Conservation (phyloP, 2,797 vertebrate species). For the Sebastes elongatus region DNA sequence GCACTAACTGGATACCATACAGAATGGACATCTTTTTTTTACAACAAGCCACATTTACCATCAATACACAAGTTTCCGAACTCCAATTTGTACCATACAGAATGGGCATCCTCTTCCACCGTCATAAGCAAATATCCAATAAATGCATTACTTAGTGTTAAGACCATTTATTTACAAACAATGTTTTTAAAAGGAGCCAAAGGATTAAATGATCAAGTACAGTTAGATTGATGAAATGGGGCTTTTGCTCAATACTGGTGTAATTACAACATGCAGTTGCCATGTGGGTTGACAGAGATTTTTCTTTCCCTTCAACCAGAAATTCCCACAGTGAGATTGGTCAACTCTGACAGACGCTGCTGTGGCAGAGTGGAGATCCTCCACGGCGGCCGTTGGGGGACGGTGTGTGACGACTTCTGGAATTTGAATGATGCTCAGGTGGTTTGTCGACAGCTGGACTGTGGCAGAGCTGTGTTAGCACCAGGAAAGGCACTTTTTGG, state of each 20-base stretch:
- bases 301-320: not conserved
- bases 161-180: too few relatives aligned
- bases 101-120: too few relatives aligned
- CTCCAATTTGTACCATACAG: too few relatives aligned
- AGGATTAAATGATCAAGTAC: not conserved
- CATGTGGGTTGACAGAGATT: not conserved
- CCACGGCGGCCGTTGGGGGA: not conserved
- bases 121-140: too few relatives aligned
- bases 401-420: not conserved
- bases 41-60: too few relatives aligned
- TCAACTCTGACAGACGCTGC: not conserved
- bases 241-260: too few relatives aligned
- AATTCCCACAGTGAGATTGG: not conserved
- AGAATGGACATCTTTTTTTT: too few relatives aligned
- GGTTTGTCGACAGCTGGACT: not conserved
- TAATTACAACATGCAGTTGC: not conserved
- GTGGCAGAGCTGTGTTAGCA: not conserved
- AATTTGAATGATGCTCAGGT: not conserved
- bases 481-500: not conserved
- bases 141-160: too few relatives aligned
- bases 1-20: too few relatives aligned
- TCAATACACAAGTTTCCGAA: too few relatives aligned
- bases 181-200: too few relatives aligned
- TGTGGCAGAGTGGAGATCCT: not conserved
- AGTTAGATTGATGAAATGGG: not conserved